Evolutionary conservation across 2,888 invertebrate genomes (phyloP).

Genomic region (Hesperia comma): DNA sequence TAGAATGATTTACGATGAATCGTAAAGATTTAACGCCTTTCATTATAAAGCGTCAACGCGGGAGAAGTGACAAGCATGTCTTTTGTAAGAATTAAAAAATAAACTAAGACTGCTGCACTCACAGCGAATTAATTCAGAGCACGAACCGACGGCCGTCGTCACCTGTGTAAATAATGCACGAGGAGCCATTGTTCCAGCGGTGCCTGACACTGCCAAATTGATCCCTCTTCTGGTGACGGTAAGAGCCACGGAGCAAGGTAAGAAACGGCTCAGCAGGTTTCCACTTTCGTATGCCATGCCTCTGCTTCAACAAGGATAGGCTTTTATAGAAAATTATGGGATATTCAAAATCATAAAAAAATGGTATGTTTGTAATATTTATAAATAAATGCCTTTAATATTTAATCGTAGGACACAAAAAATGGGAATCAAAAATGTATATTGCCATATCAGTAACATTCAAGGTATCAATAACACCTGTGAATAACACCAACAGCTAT

Average conservation of each 20-base stretch:
- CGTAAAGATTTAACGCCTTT: neutral
- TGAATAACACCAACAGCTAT: too few species aligned
- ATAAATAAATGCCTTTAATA: too few species aligned
- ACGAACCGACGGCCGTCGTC: conserved; percentile 41
- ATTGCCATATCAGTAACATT: too few species aligned
- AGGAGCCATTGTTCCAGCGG: conserved; percentile 15
- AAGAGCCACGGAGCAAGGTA: neutral
- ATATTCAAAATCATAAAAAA: conserved; percentile 19
- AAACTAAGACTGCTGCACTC: conserved; percentile 23
- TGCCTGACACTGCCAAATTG: neutral
- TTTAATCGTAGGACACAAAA: too few species aligned
- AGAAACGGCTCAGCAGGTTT: conserved; percentile 4
- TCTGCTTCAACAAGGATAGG: conserved; percentile 14
- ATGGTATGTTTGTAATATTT: neutral
- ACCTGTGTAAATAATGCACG: conserved; percentile 53
- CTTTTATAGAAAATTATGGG: conserved; percentile 20
- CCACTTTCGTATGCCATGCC: conserved; percentile 25
- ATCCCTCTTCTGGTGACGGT: conserved; percentile 10
- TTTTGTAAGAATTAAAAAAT: conserved; percentile 27
- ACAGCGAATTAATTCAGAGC: conserved; percentile 35
- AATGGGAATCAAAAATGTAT: too few species aligned
- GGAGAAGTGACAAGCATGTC: conserved; percentile 19
- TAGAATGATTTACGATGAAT: neutral
- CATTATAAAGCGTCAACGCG: neutral
- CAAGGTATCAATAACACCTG: too few species aligned